Evolutionary conservation across 2,888 invertebrate species (phyloP).

Genomic region (Cantharis rustica): DNA sequence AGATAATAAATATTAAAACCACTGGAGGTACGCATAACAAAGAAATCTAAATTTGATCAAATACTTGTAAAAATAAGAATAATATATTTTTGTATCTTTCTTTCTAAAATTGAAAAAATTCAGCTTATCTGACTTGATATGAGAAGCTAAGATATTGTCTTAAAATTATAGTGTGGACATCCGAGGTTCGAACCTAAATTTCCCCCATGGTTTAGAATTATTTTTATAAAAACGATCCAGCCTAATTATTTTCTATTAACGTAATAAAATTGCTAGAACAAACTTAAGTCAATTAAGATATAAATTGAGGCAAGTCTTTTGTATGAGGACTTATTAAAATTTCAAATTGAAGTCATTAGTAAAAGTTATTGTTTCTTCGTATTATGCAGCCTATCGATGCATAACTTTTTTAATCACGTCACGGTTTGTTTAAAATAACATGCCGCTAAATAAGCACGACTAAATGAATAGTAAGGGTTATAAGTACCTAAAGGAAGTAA

Average conservation of each 20-base stretch:
- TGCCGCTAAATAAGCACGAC: slow-evolving; percentile 32
- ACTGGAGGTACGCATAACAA: background rate
- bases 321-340: background rate
- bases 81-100: too few species aligned
- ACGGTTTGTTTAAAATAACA: slow-evolving; percentile 33
- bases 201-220: background rate
- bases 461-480: slow-evolving; percentile 29
- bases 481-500: slow-evolving; percentile 38
- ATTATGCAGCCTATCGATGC: slow-evolving; percentile 21
- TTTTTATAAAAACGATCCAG: background rate
- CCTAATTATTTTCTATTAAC: background rate
- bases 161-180: background rate
- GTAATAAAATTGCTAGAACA: background rate
- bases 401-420: slow-evolving; percentile 22
- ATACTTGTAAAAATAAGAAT: too few species aligned
- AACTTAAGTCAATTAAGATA: background rate
- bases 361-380: slow-evolving; percentile 4
- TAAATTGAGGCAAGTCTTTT: background rate
- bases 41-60: background rate
- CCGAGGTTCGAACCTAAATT: background rate
- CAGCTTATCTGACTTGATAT: too few species aligned
- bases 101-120: too few species aligned
- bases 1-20: background rate
- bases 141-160: too few species aligned
- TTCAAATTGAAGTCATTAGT: slow-evolving; percentile 3